Evolutionary conservation across 2,797 vertebrate genomes (phyloP), one percentile per base, ranked within the genome.

Genomic region (Coregonus sp.): DNA sequence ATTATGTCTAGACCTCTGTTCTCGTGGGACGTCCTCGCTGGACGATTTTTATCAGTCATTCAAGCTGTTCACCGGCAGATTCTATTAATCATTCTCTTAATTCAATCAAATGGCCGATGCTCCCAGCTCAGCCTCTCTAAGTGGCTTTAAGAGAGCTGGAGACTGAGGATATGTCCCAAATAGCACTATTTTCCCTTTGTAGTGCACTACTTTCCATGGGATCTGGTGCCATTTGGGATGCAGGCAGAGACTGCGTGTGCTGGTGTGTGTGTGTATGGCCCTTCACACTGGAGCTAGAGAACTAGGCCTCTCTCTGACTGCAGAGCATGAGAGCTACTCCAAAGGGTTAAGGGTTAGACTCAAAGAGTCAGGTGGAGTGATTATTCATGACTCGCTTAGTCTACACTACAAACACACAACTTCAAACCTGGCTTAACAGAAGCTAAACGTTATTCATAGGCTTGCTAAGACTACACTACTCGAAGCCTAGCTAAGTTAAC

Each of bases 1-100:
- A 66, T 81, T 76, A 83, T 73, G 89, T 81, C 87, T 82, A 85
- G 90, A 90, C 90, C 86, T 86, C 83, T 85, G 83, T 85, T 89
- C 88, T 86, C 84, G 1, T 15, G 86, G 89, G 90, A 89, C 84
- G 4, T 18, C 33, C 33, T 73, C 85, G 31, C 66, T 35, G 33
- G 66, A 15, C 66, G 29, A 66, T 68, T 67, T 68, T 68, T 37
- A 33, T 33, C 66, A 35, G 66, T 68, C 31, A 68, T 68, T 68
- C 29, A 68, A 68, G 66, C 66, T 68, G 11, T 29, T 68, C 33
- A 35, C 66, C 66, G 5, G 29, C 66, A 68, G 66, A 68, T 68
- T 68, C 31, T 33, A 68, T 68, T 68, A 68, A 68, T 68, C 66
- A 68, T 68, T 33, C 14, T 68, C 33, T 35, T 68, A 68, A 68